These are phyloP conservation scores for Cyprinella venusta DNA, from an alignment of 2,797 vertebrate species.

Conservation along the genomic window DNA sequence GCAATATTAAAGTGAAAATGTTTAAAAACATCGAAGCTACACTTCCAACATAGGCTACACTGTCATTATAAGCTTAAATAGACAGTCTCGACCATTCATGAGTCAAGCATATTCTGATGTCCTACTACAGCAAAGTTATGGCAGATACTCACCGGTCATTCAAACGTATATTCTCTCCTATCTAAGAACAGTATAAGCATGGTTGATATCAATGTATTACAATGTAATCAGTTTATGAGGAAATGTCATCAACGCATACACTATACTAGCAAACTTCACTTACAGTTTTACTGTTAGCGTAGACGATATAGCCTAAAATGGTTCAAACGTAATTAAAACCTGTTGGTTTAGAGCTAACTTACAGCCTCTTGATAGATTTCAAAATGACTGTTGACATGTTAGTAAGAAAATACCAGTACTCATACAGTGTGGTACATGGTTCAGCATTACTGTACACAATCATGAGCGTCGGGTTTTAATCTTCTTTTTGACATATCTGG, in stretches of 20 bases:
- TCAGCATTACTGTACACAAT: constrained; percentile 3
- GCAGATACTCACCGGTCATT: background rate
- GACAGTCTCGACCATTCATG: background rate
- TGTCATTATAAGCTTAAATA: background rate
- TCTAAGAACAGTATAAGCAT: background rate
- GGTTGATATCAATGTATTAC: background rate
- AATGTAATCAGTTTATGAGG: background rate
- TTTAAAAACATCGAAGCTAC: background rate
- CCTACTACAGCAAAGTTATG: background rate
- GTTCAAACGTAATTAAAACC: constrained; percentile 4
- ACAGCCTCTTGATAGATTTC: background rate
- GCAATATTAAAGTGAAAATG: background rate
- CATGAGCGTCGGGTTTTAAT: constrained; percentile 29
- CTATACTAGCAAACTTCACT: background rate
- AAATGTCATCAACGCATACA: background rate
- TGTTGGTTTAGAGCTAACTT: background rate
- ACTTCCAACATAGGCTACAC: background rate
- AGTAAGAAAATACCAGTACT: background rate
- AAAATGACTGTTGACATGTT: background rate
- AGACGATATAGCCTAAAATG: background rate
- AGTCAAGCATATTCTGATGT: background rate
- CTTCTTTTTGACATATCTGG: constrained; percentile 29
- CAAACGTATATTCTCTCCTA: background rate
- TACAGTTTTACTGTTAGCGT: background rate
- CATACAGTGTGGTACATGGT: background rate